Base-by-base conservation (phyloP, 2,113 vertebrate species). In the Platycercus adscitus region DNA sequence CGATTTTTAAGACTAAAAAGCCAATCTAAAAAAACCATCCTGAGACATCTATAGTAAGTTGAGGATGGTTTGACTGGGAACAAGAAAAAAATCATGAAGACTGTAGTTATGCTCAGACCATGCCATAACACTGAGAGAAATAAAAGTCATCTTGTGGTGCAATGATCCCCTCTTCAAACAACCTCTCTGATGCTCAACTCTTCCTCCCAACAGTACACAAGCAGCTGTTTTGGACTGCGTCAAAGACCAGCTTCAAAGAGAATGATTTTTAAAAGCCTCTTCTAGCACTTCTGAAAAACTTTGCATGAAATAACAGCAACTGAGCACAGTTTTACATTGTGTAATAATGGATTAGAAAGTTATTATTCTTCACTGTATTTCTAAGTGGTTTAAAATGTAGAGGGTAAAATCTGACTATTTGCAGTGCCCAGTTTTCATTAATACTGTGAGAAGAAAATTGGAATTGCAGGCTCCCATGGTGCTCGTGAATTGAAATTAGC, bases 371-470 rank as follows among this genome's bases (percentile, higher is more conserved):
- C 71, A 81, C 69, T 94, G 95, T 72, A 72, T 90, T 96, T 95
- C 46, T 95, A 97, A 95, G 92, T 90, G 71, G 52, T 95, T 97
- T 97, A 94, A 97, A 93, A 97, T 96, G 96, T 96, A 96, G 58
- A 88, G 47, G 82, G 49, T 26, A 96, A 97, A 92, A 92, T 78
- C 49, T 81, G 69, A 85, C 95, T 97, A 80, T 97, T 97, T 97
- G 82, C 94, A 95, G 53, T 96, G 96, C 88, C 81, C 70, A 89
- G 75, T 98, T 97, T 97, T 98, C 96, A 97, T 98, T 97, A 98
- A 96, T 95, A 93, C 91, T 96, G 95, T 96, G 92, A 98, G 98
- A 98, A 98, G 96, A 97, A 98, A 98, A 98, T 97, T 98, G 97
- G 93, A 98, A 97, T 55, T 96, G 89, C 82, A 91, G 92, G 29